These are phyloP conservation scores for Nasonia giraulti DNA, from an alignment of 1,140 invertebrate species.

Conservation along the genomic window DNA sequence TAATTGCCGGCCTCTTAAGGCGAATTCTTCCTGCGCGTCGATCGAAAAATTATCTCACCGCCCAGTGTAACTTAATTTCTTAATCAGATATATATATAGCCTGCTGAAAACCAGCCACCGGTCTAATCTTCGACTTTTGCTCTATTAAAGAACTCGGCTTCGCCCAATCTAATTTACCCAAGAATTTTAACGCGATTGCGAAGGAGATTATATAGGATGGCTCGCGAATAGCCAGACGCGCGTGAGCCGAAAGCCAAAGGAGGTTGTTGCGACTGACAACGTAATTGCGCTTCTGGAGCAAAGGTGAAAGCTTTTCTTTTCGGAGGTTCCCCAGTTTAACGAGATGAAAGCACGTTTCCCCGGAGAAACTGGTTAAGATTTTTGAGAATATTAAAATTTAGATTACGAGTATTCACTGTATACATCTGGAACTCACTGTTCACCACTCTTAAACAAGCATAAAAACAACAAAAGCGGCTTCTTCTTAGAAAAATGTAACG, in stretches of 20 bases:
- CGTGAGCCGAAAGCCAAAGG: slow-evolving; percentile 29
- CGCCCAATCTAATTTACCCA: background rate
- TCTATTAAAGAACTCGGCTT: background rate
- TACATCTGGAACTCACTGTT: too few species aligned
- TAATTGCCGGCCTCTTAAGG: background rate
- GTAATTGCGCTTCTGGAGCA: background rate
- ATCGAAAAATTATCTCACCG: slow-evolving; percentile 16
- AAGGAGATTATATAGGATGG: background rate
- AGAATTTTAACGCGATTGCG: slow-evolving; percentile 9
- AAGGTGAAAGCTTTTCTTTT: slow-evolving; percentile 16
- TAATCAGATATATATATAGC: background rate
- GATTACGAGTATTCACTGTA: too few species aligned
- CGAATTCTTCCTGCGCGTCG: background rate
- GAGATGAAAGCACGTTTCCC: too few species aligned
- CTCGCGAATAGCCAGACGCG: slow-evolving; percentile 7
- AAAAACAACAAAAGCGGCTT: too few species aligned
- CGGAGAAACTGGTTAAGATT: too few species aligned
- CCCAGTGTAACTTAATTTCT: background rate
- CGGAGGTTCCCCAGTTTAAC: background rate
- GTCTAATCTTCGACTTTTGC: background rate
- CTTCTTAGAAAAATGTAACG: background rate
- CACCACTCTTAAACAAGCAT: too few species aligned
- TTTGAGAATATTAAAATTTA: too few species aligned
- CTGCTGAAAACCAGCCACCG: background rate
- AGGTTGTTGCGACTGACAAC: background rate